Base-by-base conservation (phyloP, 2,888 invertebrate species). In the Andrena camellia region DNA sequence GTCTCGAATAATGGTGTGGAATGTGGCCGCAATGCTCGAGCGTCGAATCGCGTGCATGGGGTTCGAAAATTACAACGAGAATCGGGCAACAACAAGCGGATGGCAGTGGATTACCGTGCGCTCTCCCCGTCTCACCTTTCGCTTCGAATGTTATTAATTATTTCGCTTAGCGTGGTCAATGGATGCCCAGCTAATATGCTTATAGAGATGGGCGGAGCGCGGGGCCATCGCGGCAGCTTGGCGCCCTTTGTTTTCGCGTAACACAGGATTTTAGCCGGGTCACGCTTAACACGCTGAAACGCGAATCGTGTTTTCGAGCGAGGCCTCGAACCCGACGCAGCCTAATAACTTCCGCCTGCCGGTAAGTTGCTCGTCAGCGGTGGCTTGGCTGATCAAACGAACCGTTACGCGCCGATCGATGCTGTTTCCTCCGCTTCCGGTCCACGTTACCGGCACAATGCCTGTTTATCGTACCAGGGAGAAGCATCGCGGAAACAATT, bases 101-200 rank as follows among this genome's bases (percentile, higher is more conserved):
- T 13, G 17, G 6, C 6, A 50, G 10, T 8, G 72, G 10, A 72
- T 69, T 69, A 75, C 31, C 64, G 13, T 13, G 23, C 4, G 63
- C n/a, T 26, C 48, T 2, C 2, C 52, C 29, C 35, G 48, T 78
- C 67, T 78, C 70, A 78, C 70, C 10, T 74, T 70, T 78, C 73
- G 50, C 60, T 78, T 60, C 59, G 50, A 64, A 59, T 70, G 66
- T 67, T 81, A 81, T 79, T 78, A 81, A 81, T 81, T 81, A 81
- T 74, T 73, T 48, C 70, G 42, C 69, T 74, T 59, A 69, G 73
- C 64, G 59, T 64, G 59, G 68, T 13, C 74, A 62, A 81, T 73
- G 62, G 64, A 60, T 42, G 74, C 17, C 63, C 23, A 31, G 35
- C 70, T 77, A 78, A 78, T 69, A 54, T 52, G 68, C 54, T 69